phyloP scores from a whole-genome alignment of 2,113 vertebrate genomes.

The mouse (Mus musculus) region GRCm39 chr2:102480501-102481000 shows the following conservation, averaged over 20 bases:
- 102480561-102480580: background rate
- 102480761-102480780: background rate
- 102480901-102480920: constrained; percentile 71
- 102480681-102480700: background rate
- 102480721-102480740: constrained; percentile 34
- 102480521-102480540: constrained; percentile 5
- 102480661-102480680: constrained; percentile 31
- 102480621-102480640: constrained; percentile 6
- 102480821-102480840: background rate
- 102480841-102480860: constrained; percentile 68
- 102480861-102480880: constrained; percentile 64
- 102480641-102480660: constrained; percentile 2
- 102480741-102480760: background rate
- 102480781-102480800: constrained; percentile 44
- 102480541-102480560: background rate
- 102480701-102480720: background rate
- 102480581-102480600: constrained; percentile 41
- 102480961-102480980: constrained; percentile 70
- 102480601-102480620: constrained; percentile 36
- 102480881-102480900: constrained; percentile 73
- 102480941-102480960: constrained; percentile 55
- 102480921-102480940: constrained; percentile 75
- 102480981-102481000: constrained; percentile 46
- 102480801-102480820: constrained; percentile 64
- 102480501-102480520: constrained; percentile 20